These are phyloP conservation scores for Orthosia incerta DNA, from an alignment of 2,888 invertebrate species.

Conservation along the genomic window DNA sequence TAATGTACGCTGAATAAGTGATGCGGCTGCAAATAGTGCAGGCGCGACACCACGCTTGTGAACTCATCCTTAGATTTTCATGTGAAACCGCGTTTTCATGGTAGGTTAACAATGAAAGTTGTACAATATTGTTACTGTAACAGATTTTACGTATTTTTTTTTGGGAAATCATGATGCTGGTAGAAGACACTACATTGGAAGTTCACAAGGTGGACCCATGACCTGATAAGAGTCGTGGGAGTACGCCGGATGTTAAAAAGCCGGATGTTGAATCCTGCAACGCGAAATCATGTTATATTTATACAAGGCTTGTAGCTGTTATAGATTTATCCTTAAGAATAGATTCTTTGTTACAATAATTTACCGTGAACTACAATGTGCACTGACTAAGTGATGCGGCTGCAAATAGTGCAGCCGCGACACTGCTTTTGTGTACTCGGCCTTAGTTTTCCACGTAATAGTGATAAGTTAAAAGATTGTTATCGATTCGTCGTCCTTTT, in stretches of 20 bases:
- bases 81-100: slow-evolving; percentile 1
- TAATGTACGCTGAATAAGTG: slow-evolving; percentile 79
- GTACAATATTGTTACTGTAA: not conserved
- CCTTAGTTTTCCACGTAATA: not conserved
- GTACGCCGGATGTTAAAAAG: no score
- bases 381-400: not conserved
- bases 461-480: not conserved
- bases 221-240: no score
- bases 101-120: not conserved
- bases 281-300: no score
- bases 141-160: no score
- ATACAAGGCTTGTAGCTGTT: no score
- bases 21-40: slow-evolving; percentile 56
- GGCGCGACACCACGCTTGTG: slow-evolving; percentile 37
- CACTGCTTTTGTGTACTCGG: not conserved
- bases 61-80: slow-evolving; percentile 40
- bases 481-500: not conserved
- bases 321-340: no score
- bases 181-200: no score
- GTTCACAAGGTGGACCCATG: no score
- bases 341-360: not conserved
- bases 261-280: no score
- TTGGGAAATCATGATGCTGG: not conserved
- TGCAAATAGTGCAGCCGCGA: not conserved
- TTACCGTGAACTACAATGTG: not conserved